Conservation (phyloP, 1,140 invertebrate genomes). For the Telenomus remus region DNA sequence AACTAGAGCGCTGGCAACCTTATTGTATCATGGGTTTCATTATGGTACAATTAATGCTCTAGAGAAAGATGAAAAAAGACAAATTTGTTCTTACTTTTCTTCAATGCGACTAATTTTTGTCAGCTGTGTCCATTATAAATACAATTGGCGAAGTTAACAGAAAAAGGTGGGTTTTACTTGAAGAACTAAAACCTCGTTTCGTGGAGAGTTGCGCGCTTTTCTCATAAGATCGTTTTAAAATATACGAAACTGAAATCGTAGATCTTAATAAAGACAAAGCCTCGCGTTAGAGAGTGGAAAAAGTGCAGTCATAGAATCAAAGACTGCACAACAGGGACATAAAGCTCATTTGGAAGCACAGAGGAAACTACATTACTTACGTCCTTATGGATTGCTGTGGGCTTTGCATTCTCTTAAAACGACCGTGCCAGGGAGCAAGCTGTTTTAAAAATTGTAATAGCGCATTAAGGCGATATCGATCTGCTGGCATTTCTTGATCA, state of each 20-base stretch:
- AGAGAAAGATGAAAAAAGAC: too few relatives aligned
- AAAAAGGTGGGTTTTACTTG: too few relatives aligned
- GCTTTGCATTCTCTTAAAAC: slow-evolving; percentile 36
- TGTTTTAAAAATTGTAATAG: slow-evolving; percentile 36
- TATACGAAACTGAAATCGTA: background rate
- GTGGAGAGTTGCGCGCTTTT: background rate
- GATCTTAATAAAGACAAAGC: slow-evolving; percentile 26
- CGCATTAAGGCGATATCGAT: slow-evolving; percentile 18
- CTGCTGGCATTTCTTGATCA: too few relatives aligned
- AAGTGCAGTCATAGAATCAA: slow-evolving; percentile 20
- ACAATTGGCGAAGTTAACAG: too few relatives aligned
- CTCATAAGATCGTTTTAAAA: background rate
- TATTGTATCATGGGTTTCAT: background rate
- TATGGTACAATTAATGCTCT: too few relatives aligned
- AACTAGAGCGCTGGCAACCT: background rate
- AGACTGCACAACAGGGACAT: slow-evolving; percentile 15
- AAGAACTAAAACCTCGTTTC: too few relatives aligned
- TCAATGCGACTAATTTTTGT: too few relatives aligned
- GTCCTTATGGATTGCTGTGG: slow-evolving; percentile 17
- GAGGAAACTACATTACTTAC: slow-evolving; percentile 33
- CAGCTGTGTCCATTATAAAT: too few relatives aligned
- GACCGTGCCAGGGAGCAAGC: slow-evolving; percentile 10
- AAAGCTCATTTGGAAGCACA: slow-evolving; percentile 36
- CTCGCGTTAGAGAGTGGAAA: slow-evolving; percentile 21
- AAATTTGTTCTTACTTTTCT: too few relatives aligned